These are phyloP conservation scores for Agonum fuliginosum DNA, from an alignment of 2,888 invertebrate species.

Conservation along the genomic window DNA sequence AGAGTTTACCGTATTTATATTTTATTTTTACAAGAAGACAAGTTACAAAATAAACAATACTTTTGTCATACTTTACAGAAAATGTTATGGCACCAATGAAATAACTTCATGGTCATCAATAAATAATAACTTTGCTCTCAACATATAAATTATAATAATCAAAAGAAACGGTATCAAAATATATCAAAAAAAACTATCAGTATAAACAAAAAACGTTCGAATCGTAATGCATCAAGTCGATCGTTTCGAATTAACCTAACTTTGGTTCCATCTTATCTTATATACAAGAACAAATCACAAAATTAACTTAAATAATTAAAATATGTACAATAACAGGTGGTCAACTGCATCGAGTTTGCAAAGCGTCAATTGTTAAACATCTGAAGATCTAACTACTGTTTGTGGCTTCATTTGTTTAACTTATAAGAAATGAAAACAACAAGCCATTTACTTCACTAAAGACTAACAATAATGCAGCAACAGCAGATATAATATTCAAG, in stretches of 20 bases:
- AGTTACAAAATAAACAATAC: slow-evolving; percentile 54
- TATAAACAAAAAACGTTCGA: slow-evolving; percentile 44
- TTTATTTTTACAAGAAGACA: slow-evolving; percentile 54
- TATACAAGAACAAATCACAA: slow-evolving; percentile 59
- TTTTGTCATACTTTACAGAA: slow-evolving; percentile 51
- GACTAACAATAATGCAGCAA: slow-evolving; percentile 25
- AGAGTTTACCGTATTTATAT: slow-evolving; percentile 53
- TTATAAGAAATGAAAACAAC: not conserved
- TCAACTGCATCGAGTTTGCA: slow-evolving; percentile 53
- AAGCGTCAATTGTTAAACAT: slow-evolving; percentile 48
- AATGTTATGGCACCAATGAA: slow-evolving; percentile 57
- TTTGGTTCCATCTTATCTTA: slow-evolving; percentile 57
- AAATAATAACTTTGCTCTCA: slow-evolving; percentile 55
- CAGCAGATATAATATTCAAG: slow-evolving; percentile 34
- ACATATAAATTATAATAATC: slow-evolving; percentile 27
- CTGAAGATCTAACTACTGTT: not conserved
- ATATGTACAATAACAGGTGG: slow-evolving; percentile 55
- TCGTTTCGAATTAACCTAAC: slow-evolving; percentile 51
- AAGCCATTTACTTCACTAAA: slow-evolving; percentile 6
- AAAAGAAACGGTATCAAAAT: slow-evolving; percentile 51
- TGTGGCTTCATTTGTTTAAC: not conserved
- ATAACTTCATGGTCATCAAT: slow-evolving; percentile 38
- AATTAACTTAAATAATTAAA: slow-evolving; percentile 53
- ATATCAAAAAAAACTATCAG: slow-evolving; percentile 50
- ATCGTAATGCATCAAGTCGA: slow-evolving; percentile 49